Evolutionary conservation across 2,888 invertebrate genomes (phyloP), one percentile per base, ranked within the genome.

Genomic region (Nomada flava): DNA sequence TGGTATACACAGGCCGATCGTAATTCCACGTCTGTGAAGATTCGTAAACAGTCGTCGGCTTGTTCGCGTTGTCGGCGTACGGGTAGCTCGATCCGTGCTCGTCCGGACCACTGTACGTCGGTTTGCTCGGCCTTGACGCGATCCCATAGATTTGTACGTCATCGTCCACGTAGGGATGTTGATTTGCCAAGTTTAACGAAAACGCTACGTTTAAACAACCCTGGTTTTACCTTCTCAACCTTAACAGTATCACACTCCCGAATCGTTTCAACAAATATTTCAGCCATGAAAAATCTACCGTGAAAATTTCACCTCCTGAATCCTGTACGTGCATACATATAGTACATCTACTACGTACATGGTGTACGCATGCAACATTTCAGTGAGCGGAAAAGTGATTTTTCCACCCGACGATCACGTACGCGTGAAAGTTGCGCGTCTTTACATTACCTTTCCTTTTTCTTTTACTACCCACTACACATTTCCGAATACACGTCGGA

Each of bases 131-230:
- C 20, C 81, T 80, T 60, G 44, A 96, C 95, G 0, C 63, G 67
- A 68, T 93, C 81, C 94, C 90, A 88, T 92, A 93, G 81, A 93
- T 91, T 76, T 89, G 90, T 64, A 94, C 94, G 83, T 94, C 96
- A 59, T 95, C 94, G 92, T 86, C 96, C 94, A 93, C 94, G 92
- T 91, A 93, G 23, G 93, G 92, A 83, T 90, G 91, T 84, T 92
- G 92, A 85, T 93, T 91, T 76, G 89, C 92, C 90, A 92, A 88
- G 88, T 92, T 93, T 89, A 93, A 84, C 87, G 93, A 89, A 78
- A 93, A 91, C 76, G 92, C 92, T 93, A 91, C 11, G 81, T 84
- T 84, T 26, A 86, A 84, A 85, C 62, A 82, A 60, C 73, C 60
- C 50, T 36, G 26, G 42, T 64, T 82, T 82, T 72, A 82, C 70